Base-by-base conservation (phyloP, 2,797 vertebrate species). In the Australoheros facetus region DNA sequence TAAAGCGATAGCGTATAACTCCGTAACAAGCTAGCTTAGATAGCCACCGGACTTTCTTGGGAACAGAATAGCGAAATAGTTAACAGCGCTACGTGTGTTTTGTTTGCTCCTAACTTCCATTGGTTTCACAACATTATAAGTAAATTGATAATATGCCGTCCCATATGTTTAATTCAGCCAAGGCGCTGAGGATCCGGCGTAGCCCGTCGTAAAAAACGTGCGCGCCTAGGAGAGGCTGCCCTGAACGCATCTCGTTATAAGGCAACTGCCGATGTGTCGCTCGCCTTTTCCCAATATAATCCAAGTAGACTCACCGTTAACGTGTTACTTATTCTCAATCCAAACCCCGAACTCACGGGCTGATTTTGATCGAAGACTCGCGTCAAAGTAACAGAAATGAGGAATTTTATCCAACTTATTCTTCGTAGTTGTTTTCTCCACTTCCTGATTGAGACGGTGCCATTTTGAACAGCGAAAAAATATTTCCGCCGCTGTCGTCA, bases 391-490 rank as follows among this genome's bases (percentile, higher is more conserved):
- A 78, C 56, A 12, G 76, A 75, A 83, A 89, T 34, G 0, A 32
- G 55, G 81, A 86, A 79, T 89, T 92, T 89, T 93, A 93, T 94
- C 93, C 93, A 93, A 93, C 93, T 95, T 94, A 85, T 91, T 93
- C 90, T 89, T 87, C 77, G 86, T 89, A 92, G 89, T 92, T 94
- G 85, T 94, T 94, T 92, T 87, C 88, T 79, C 72, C 91, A 94
- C 92, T 96, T 96, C 95, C 94, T 95, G 91, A 93, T 94, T 92
- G 78, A 93, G 88, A 91, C 91, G 95, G 89, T 91, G 94, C 94
- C 95, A 96, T 96, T 94, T 96, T 95, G 93, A 95, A 95, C 85
- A 92, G 88, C 85, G 91, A 94, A 84, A 91, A 91, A 91, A 95
- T 89, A 91, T 93, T 95, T 96, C 95, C 95, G 94, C 89, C 87